Conservation (phyloP, 1,140 invertebrate genomes). For the Procambarus clarkii region DNA sequence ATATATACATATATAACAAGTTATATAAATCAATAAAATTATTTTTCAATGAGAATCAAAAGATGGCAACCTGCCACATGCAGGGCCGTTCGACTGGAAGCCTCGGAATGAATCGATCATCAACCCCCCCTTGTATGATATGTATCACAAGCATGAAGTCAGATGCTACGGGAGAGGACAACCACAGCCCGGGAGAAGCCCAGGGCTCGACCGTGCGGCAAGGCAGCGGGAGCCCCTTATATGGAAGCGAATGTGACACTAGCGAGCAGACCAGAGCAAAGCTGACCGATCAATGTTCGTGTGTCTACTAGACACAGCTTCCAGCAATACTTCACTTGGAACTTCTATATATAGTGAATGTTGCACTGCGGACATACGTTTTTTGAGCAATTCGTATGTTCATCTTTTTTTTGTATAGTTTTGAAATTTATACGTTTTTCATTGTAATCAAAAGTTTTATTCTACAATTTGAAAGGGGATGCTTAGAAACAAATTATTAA, state of each 20-base stretch:
- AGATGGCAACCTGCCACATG: constrained; percentile 65
- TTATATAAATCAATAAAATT: too few species aligned
- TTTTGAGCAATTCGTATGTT: too few species aligned
- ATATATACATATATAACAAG: too few species aligned
- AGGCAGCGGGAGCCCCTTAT: constrained; percentile 41
- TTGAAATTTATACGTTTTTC: too few species aligned
- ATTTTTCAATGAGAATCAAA: background rate
- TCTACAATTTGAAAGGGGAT: too few species aligned
- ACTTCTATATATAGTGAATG: too few species aligned
- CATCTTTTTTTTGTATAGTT: too few species aligned
- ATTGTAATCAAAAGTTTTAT: too few species aligned
- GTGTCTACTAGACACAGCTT: constrained; percentile 69
- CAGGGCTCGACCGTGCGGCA: constrained; percentile 58
- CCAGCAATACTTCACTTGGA: background rate
- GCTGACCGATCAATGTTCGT: constrained; percentile 68
- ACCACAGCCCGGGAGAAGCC: constrained; percentile 61
- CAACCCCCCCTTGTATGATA: constrained; percentile 61
- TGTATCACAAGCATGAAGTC: constrained; percentile 61
- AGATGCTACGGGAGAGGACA: constrained; percentile 69
- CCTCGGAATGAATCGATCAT: constrained; percentile 69
- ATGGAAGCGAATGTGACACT: constrained; percentile 64
- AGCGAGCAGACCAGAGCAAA: constrained; percentile 68
- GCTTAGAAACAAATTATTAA: too few species aligned
- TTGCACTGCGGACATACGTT: too few species aligned
- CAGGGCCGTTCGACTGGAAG: constrained; percentile 67